phyloP scores from a whole-genome alignment of 2,113 vertebrate genomes.

The Vidua macroura region DNA sequence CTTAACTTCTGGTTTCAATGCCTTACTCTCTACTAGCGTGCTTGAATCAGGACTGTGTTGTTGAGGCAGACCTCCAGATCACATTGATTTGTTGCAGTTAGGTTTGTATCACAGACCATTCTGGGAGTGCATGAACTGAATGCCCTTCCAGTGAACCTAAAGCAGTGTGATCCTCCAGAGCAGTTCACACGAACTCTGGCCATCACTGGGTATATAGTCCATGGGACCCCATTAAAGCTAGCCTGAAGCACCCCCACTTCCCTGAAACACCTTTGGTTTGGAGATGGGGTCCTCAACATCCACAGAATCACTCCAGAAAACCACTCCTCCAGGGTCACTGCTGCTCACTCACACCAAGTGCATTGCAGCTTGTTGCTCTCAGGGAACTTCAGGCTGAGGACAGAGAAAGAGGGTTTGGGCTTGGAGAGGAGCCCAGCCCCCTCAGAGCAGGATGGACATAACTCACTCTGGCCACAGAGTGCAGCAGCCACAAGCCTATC shows the following conservation, averaged over 20 bases:
- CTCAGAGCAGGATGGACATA: not conserved
- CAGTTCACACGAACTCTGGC: not conserved
- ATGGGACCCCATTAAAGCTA: not conserved
- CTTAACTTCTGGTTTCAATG: not conserved
- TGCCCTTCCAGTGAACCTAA: not conserved
- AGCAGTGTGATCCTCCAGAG: not conserved
- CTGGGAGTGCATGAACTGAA: not conserved
- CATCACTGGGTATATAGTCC: not conserved
- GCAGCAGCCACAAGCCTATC: not conserved
- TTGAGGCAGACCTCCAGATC: not conserved
- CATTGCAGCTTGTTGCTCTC: not conserved
- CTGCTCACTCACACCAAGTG: rapidly evolving
- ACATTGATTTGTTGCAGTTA: not conserved
- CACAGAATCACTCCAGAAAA: not conserved
- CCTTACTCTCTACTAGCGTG: not conserved
- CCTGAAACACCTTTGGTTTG: not conserved
- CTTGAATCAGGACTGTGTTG: not conserved
- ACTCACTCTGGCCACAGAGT: not conserved
- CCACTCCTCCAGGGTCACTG: not conserved
- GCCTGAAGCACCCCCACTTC: not conserved
- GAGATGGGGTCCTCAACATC: not conserved
- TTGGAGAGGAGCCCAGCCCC: not conserved
- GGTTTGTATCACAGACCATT: not conserved
- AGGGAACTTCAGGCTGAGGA: not conserved
- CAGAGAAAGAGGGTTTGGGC: not conserved